Base-by-base conservation (phyloP, 2,888 invertebrate species). In the Drosophila macrospina region DNA sequence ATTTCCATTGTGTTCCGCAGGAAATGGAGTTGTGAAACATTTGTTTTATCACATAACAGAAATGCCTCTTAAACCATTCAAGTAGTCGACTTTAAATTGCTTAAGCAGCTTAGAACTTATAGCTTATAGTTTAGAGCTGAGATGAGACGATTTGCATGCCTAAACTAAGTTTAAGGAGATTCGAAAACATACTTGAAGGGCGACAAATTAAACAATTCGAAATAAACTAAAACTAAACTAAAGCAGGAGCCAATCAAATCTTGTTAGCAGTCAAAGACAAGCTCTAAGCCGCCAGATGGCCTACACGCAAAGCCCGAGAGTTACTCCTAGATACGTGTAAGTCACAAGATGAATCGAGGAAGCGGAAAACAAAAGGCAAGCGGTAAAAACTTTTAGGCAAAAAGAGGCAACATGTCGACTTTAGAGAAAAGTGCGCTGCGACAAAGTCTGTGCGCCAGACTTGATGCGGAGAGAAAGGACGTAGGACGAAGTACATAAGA, bases 251-350 rank as follows among this genome's bases (percentile, higher is more conserved):
- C 74, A 67, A 73, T 73, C 69, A 73, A 78, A 73, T 69, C 78
- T 66, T 69, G 86, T 86, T 80, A 85, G 63, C 72, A 79, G 67
- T 63, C 63, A 62, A 62, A 48, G 56, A 8, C 74, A 57, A 71
- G 15, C 13, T 26, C n/a, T 13, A 20, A 63, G 44, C 57, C 20
- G 51, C 32, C 39, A 65, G 45, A 41, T 16, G 62, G 28, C 48
- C 20, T 28, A 57, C 45, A 64, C 66, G 55, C 62, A 63, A 54
- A 28, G 54, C 15, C n/a, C 4, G 13, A 56, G 15, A 44, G 59
- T 52, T 71, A 54, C 47, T 41, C 20, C 5, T 55, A 32, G n/a
- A 24, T 8, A 15, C 30, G 15, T 30, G 63, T 50, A 30, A 50
- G 41, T 47, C 36, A 8, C 8, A 24, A 20, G 8, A 28, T 20